Evolutionary conservation across 2,113 vertebrate genomes (phyloP).

Genomic region (Nothobranchius kuhntae): DNA sequence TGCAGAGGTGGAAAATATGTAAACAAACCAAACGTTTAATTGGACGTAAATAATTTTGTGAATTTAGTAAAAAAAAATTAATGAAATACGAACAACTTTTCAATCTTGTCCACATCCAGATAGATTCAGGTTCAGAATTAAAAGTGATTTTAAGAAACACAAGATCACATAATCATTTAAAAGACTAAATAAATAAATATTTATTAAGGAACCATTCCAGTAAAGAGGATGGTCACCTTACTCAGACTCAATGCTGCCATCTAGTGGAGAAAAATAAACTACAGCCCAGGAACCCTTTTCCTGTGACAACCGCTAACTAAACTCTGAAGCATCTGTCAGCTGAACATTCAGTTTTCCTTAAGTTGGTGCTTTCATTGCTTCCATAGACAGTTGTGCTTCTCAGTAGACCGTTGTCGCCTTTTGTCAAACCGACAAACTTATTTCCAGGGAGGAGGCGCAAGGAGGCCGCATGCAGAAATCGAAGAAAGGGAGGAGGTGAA

Average conservation of each 20-base stretch:
- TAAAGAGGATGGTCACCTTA: neutral
- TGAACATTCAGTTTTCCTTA: neutral
- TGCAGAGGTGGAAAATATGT: no score
- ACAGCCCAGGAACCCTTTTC: constrained; percentile 9
- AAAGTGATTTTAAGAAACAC: neutral
- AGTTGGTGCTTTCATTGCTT: constrained; percentile 7
- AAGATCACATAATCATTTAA: no score
- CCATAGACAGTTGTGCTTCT: constrained; percentile 22
- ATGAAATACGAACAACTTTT: no score
- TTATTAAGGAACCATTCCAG: constrained; percentile 12
- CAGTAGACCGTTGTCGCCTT: constrained; percentile 37
- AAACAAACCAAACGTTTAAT: no score
- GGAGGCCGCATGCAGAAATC: constrained; percentile 80
- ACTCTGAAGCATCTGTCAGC: neutral
- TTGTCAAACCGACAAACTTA: constrained; percentile 41
- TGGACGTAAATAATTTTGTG: no score
- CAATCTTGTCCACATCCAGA: constrained; percentile 21
- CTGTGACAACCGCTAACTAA: no score
- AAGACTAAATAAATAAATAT: neutral
- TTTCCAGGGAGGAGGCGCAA: constrained; percentile 67
- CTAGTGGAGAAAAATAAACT: constrained; percentile 58
- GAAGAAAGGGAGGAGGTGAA: constrained; percentile 67
- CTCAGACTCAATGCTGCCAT: constrained; percentile 47
- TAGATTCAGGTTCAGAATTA: constrained; percentile 28
- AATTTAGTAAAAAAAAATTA: constrained; percentile 4